Evolutionary conservation across 2,888 invertebrate genomes (phyloP).

Genomic region (Megaustenia siamemsis): DNA sequence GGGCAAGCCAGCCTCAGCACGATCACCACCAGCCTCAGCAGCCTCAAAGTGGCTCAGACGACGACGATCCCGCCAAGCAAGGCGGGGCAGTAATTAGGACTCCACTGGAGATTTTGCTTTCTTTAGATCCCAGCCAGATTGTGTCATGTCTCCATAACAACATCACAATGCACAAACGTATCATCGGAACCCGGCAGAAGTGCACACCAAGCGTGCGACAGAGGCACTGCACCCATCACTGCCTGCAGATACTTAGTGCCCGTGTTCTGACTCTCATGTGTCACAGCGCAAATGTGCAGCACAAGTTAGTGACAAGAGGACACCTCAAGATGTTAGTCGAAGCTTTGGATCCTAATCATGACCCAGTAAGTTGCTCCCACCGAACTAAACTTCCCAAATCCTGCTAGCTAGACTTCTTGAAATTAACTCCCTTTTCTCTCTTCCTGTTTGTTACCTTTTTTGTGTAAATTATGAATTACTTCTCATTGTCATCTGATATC

Average conservation of each 20-base stretch:
- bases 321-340: slow-evolving; percentile 84
- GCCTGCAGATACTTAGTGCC: slow-evolving; percentile 84
- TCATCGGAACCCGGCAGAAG: slow-evolving; percentile 83
- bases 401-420: no score
- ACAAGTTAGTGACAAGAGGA: slow-evolving; percentile 82
- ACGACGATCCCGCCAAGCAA: slow-evolving; percentile 54
- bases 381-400: no score
- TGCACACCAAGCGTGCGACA: slow-evolving; percentile 84
- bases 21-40: slow-evolving; percentile 56
- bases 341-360: slow-evolving; percentile 84
- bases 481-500: no score
- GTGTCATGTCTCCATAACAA: slow-evolving; percentile 84
- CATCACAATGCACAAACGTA: slow-evolving; percentile 84
- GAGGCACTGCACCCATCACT: slow-evolving; percentile 84
- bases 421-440: background rate
- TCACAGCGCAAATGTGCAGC: slow-evolving; percentile 83
- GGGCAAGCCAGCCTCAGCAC: slow-evolving; percentile 54
- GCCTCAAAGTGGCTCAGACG: slow-evolving; percentile 53
- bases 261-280: slow-evolving; percentile 84
- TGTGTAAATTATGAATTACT: no score
- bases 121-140: slow-evolving; percentile 81
- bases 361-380: slow-evolving; percentile 79
- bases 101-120: slow-evolving; percentile 75
- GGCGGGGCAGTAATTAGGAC: slow-evolving; percentile 62
- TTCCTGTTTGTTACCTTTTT: no score